Base-by-base conservation (phyloP, 2,113 vertebrate genomes). In the Eulemur macaco region DNA sequence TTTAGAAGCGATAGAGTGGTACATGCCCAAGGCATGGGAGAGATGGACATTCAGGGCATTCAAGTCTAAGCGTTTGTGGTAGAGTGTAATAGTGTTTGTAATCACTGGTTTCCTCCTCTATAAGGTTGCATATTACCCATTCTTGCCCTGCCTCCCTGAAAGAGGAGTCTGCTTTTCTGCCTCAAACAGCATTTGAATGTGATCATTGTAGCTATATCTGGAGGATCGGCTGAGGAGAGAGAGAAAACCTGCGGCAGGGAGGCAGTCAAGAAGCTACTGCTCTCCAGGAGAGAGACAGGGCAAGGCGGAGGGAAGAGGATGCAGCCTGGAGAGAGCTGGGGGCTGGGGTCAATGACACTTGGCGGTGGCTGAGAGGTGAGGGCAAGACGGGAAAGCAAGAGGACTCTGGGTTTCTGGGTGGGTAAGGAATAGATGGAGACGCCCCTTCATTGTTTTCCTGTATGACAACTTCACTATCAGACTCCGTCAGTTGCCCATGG, bases 71-170 rank as follows among this genome's bases (percentile, higher is more conserved):
- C 1, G 1, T 4, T 89, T 29, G 8, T 21, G 21, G 56, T 42
- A 21, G 39, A 11, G 58, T 42, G 29, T 6, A 47, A n/a, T 23
- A 34, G 45, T 56, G 34, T 14, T 54, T 76, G 31, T 42, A 50
- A 5, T 50, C 50, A 68, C 56, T 13, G 31, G 21, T 71, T 84
- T 71, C 34, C 34, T 69, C 37, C 37, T 81, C 37, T 37, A 17
- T 25, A 17, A 39, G 37, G 76, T 2, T 50, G 17, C 42, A 17
- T 1, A 7, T 56, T 56, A 9, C 14, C 0, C 4, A 0, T 42
- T 71, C 23, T 56, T 31, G 8, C 29, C 7, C 25, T n/a, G 52
- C 1, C 6, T 63, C n/a, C 69, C 50, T 71, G 39, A 56, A 12
- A 86, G 39, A 86, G 29, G 13, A n/a, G 3, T 80, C 14, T 14